Evolutionary conservation across 2,888 invertebrate genomes (phyloP), one percentile per base, ranked within the genome.

Genomic region (Notodonta ziczac): DNA sequence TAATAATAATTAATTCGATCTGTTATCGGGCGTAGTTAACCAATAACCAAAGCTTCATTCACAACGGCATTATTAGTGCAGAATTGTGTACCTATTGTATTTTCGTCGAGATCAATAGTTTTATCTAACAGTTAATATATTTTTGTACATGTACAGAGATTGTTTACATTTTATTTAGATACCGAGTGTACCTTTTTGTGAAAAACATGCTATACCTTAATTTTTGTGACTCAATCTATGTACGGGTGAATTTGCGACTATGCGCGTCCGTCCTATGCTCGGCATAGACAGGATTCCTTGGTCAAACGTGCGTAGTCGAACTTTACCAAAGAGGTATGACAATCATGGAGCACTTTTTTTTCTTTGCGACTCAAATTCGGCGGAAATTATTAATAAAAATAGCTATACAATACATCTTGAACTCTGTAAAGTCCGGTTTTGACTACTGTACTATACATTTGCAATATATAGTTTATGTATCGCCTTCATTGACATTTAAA

Each of bases 91-190:
- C 74, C 74, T 80, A 77, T 75, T 76, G 78, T 80, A 69, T 76
- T 76, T 77, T 79, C 78, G 80, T 78, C 73, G 70, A 84, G 80
- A 81, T 78, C 84, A 83, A 88, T 89, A 87, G n/a, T 87, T 84
- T 85, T 84, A 77, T 78, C 80, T 67, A 73, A 85, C 85, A 84
- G 79, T 86, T 87, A 85, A 67, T 75, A 88, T 91, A 90, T 90
- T 90, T 91, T 89, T 90, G 80, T 90, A 90, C 84, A 61, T 90
- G 87, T 90, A 89, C 84, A 90, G 87, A 88, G 77, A 85, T 82
- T 81, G 74, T 82, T 82, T 82, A 80, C 78, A 74, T 77, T 74
- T 84, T 82, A 75, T 80, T 81, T 79, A 81, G 67, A 80, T 77
- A 78, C 74, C 74, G 73, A 69, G 75, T 74, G 80, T 84, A 83